Evolutionary conservation across 2,797 vertebrate species (phyloP).

Genomic region (Danionella dracula): DNA sequence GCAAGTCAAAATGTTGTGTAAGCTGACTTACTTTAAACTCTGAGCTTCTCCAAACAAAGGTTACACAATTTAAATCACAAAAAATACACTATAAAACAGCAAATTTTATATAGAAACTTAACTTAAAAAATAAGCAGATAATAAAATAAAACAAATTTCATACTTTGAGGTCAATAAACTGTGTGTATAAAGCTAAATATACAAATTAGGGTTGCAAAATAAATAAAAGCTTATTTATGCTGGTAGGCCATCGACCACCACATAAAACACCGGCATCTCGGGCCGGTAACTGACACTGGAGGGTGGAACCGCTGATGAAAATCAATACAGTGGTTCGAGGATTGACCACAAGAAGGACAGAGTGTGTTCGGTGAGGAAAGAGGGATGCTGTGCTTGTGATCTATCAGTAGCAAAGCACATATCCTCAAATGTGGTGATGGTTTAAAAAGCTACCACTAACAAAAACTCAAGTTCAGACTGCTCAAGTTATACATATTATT

Average conservation of each 20-base stretch:
- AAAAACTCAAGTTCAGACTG: too few relatives aligned
- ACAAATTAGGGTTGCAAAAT: constrained; percentile 35
- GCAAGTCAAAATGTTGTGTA: background rate
- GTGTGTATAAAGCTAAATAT: constrained; percentile 18
- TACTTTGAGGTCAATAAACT: constrained; percentile 16
- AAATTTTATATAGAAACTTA: background rate
- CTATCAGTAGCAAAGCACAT: constrained; percentile 33
- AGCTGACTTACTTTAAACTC: background rate
- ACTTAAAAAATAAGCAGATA: background rate
- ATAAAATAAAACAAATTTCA: background rate
- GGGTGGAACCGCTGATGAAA: constrained; percentile 41
- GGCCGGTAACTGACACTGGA: constrained; percentile 40
- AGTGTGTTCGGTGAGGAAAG: constrained; percentile 1
- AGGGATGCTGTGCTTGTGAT: constrained; percentile 9
- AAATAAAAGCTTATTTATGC: constrained; percentile 38
- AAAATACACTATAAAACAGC: too few relatives aligned
- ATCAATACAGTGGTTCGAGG: constrained; percentile 50
- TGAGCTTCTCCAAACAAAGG: background rate
- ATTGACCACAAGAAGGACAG: constrained; percentile 43
- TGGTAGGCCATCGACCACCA: constrained; percentile 43
- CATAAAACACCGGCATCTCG: constrained; percentile 40
- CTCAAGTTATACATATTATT: too few relatives aligned
- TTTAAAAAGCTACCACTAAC: too few relatives aligned
- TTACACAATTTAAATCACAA: too few relatives aligned
- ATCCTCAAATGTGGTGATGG: background rate